These are phyloP conservation scores for Desmodus rotundus DNA, from an alignment of 2,113 vertebrate species.

Conservation along the genomic window DNA sequence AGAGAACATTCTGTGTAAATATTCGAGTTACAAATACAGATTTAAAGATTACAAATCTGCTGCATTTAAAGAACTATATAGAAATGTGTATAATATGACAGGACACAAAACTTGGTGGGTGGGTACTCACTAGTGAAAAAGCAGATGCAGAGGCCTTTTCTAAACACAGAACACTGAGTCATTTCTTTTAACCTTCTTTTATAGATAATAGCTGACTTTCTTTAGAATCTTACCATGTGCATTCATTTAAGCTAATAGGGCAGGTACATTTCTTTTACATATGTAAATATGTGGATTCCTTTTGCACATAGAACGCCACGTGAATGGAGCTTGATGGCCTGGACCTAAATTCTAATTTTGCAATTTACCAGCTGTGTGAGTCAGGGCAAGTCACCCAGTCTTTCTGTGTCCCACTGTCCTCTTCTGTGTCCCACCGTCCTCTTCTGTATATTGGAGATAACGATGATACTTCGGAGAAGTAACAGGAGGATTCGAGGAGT, in stretches of 20 bases:
- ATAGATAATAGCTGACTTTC: background rate
- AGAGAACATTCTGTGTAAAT: background rate
- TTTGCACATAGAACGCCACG: background rate
- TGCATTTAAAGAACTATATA: background rate
- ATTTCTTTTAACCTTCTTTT: background rate
- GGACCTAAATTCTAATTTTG: background rate
- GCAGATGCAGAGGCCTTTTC: background rate
- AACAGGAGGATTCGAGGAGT: background rate
- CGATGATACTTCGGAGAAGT: background rate
- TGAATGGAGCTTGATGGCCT: background rate
- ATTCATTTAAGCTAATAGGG: background rate
- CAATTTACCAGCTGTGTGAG: background rate
- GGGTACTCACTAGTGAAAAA: background rate
- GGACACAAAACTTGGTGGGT: background rate
- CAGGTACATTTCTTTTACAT: background rate
- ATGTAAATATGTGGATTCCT: background rate
- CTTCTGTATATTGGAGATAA: background rate
- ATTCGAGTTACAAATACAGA: background rate
- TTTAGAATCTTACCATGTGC: background rate
- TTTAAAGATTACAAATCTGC: background rate
- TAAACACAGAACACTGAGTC: background rate
- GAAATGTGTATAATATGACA: background rate
- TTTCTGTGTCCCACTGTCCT: background rate
- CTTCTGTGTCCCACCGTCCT: background rate
- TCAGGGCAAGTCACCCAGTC: background rate